These are phyloP conservation scores for Aulostomus chinensis DNA, from an alignment of 2,797 vertebrate genomes.

Conservation along the genomic window DNA sequence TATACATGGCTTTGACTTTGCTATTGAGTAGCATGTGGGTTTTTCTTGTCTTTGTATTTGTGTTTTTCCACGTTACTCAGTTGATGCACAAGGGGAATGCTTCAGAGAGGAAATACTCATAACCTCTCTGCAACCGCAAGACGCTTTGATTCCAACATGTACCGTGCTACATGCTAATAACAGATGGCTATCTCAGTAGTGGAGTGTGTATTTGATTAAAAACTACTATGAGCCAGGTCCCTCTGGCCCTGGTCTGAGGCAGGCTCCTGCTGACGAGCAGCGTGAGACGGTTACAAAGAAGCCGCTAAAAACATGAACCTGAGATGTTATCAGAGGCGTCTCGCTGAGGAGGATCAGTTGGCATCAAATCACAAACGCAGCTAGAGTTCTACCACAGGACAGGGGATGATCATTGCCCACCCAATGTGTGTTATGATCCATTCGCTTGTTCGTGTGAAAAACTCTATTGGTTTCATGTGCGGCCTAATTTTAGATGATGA, in stretches of 20 bases:
- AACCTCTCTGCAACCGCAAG: conserved; percentile 13
- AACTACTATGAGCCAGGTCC: conserved; percentile 28
- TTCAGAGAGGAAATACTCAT: not conserved
- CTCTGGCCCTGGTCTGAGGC: conserved; percentile 31
- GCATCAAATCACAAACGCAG: conserved; percentile 31
- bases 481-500: conserved; percentile 25
- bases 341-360: conserved; percentile 29
- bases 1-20: conserved; percentile 13
- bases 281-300: conserved; percentile 32
- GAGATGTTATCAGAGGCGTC: conserved; percentile 54
- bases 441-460: conserved; percentile 44
- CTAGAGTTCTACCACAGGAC: not conserved
- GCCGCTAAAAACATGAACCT: conserved; percentile 40
- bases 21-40: conserved; percentile 36
- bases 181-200: conserved; percentile 59
- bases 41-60: conserved; percentile 19
- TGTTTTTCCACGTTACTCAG: conserved; percentile 16
- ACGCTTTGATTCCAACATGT: conserved; percentile 32
- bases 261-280: conserved; percentile 38
- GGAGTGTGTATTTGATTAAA: conserved; percentile 67
- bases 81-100: conserved; percentile 15
- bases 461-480: conserved; percentile 30
- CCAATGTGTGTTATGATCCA: conserved; percentile 29
- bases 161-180: conserved; percentile 51
- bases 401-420: conserved; percentile 23